Evolutionary conservation across 92 coral and sea anemone species (phyloP).

Genomic region (Epizoanthus stellaris): DNA sequence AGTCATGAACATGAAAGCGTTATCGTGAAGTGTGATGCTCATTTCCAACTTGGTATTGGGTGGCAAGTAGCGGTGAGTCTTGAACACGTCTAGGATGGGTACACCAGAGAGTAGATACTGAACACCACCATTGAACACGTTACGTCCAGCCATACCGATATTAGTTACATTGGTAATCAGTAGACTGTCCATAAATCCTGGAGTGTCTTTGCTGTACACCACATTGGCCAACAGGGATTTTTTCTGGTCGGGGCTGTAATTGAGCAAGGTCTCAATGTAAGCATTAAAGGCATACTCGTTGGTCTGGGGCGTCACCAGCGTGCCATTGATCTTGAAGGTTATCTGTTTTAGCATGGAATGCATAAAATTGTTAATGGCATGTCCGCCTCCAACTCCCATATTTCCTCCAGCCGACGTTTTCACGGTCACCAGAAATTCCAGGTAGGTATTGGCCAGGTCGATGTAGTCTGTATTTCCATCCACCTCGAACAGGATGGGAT

Average conservation of each 20-base stretch:
- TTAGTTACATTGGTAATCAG: too few relatives aligned
- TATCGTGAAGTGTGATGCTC: conserved; percentile 16
- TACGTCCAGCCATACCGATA: conserved; percentile 9
- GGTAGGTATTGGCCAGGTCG: conserved; percentile 41
- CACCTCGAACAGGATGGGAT: conserved; percentile 17
- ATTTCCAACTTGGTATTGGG: conserved; percentile 30
- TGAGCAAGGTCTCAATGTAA: conserved; percentile 30
- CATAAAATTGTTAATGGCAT: conserved; percentile 20
- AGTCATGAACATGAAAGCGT: conserved; percentile 40
- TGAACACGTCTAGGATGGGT: conserved; percentile 41
- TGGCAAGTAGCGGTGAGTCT: conserved; percentile 14
- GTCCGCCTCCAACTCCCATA: neutral
- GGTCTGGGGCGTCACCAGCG: conserved; percentile 41
- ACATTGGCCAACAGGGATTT: conserved; percentile 32
- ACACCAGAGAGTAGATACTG: conserved; percentile 38
- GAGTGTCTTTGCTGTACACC: conserved; percentile 39
- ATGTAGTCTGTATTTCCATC: conserved; percentile 19
- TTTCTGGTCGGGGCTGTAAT: conserved; percentile 21
- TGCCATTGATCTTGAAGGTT: conserved; percentile 45
- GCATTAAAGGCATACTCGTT: conserved; percentile 47
- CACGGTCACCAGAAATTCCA: conserved; percentile 28
- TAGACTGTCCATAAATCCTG: too few relatives aligned
- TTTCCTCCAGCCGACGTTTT: neutral
- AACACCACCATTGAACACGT: neutral
- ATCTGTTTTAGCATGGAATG: conserved; percentile 44